These are phyloP conservation scores for Silurus lanzhouensis DNA, from an alignment of 2,797 vertebrate genomes.

Conservation along the genomic window DNA sequence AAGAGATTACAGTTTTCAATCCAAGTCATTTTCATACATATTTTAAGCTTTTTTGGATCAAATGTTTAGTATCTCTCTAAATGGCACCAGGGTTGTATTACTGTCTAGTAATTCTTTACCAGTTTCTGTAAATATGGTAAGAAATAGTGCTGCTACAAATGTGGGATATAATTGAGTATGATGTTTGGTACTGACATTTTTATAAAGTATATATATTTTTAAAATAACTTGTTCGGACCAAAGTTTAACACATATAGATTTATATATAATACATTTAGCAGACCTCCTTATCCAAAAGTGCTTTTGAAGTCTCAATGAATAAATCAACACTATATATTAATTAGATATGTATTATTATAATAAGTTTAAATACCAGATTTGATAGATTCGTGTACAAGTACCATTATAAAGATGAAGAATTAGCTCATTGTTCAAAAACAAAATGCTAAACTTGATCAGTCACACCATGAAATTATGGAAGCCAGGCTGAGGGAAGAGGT, in stretches of 20 bases:
- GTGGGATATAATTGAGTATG: not conserved
- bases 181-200: not conserved
- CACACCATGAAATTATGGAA: too few relatives aligned
- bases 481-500: too few relatives aligned
- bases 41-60: not conserved
- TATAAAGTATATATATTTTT: too few relatives aligned
- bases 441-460: too few relatives aligned
- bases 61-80: not conserved
- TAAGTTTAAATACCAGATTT: not conserved
- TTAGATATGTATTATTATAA: too few relatives aligned
- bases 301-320: too few relatives aligned
- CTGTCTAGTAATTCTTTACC: too few relatives aligned
- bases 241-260: not conserved
- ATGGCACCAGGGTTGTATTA: not conserved
- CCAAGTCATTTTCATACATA: not conserved
- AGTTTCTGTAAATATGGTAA: not conserved
- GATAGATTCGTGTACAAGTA: not conserved
- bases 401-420: not conserved
- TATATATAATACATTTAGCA: too few relatives aligned
- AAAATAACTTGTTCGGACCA: too few relatives aligned
- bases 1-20: not conserved
- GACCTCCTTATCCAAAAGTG: too few relatives aligned
- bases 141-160: not conserved
- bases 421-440: not conserved
- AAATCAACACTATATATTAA: too few relatives aligned